Base-by-base conservation (phyloP, 1,140 invertebrate genomes). In the Aphis craccivora region DNA sequence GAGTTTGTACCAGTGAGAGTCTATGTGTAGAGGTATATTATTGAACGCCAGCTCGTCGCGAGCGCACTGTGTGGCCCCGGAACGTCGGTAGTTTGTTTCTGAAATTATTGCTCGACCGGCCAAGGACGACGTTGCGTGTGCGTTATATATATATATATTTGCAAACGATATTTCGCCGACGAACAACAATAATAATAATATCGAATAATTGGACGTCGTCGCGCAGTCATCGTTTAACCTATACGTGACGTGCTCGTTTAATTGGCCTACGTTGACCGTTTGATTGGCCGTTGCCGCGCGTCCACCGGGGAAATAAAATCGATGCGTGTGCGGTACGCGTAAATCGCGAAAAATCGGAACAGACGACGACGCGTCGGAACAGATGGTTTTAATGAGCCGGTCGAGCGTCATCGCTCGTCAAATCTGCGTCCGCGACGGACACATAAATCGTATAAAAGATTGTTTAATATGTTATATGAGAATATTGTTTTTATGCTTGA, bases 351-450 rank as follows among this genome's bases (percentile, higher is more conserved):
- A 89, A 89, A 55, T 55, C 88, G 48, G 53, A 89, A 89, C 48
- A 53, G 48, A 89, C 48, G 48, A 89, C 48, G 48, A 89, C 88
- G 88, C 3, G 88, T 51, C 88, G 87, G 48, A 91, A 83, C 90
- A 93, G 91, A 93, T 93, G 91, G 91, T 93, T 93, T 93, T 93
- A 93, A 93, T 93, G 91, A 86, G 91, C 43, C 51, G 35, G 91
- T 30, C 53, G 35, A 90, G n/a, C 84, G 84, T 86, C 84, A 43
- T 86, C 84, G 60, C 60, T 76, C 60, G 30, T 76, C 60, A 76
- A n/a, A 76, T 76, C 11, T 76, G 60, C n/a, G 60, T 76, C n/a
- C 5, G 30, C 18, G 60, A 18, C 60, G 60, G 60, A 30, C 60
- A 18, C 60, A n/a, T 76, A 76, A 76, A 76, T 76, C 4, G 11